Evolutionary conservation across 2,797 vertebrate genomes (phyloP).

Genomic region (Phalanger gymnotis): DNA sequence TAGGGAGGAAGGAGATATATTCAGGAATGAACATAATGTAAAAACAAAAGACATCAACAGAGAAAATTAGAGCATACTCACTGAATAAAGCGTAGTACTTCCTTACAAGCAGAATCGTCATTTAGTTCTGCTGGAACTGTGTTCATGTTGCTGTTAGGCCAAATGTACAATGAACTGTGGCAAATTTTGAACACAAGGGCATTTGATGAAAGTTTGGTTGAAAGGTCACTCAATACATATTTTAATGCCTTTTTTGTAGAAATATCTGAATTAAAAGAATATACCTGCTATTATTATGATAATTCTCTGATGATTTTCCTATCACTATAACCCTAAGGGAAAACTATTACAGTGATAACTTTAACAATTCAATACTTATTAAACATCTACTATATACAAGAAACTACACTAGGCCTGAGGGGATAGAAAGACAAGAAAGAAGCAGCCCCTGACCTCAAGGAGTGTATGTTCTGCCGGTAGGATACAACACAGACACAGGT

Average conservation of each 20-base stretch:
- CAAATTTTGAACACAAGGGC: constrained; percentile 89
- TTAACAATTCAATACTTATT: background rate
- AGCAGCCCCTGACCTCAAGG: background rate
- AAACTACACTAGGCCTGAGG: background rate
- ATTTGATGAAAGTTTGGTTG: constrained; percentile 89
- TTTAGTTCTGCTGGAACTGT: constrained; percentile 86
- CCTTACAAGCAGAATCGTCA: constrained; percentile 86
- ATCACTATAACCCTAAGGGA: background rate
- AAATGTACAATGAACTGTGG: constrained; percentile 90
- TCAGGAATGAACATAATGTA: background rate
- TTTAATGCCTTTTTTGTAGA: constrained; percentile 86
- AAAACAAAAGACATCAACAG: background rate
- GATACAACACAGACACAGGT: background rate
- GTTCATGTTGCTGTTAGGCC: constrained; percentile 89
- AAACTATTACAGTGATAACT: background rate
- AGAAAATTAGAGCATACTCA: constrained; percentile 81
- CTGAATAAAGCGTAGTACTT: constrained; percentile 88
- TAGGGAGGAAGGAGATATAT: background rate
- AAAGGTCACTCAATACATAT: constrained; percentile 87
- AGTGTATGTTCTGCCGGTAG: background rate
- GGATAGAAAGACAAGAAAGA: background rate
- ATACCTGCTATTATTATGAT: constrained; percentile 47
- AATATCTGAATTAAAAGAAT: constrained; percentile 82
- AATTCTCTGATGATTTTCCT: background rate
- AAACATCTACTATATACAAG: background rate